Evolutionary conservation across 2,888 invertebrate genomes (phyloP).

Genomic region (Salticus scenicus): DNA sequence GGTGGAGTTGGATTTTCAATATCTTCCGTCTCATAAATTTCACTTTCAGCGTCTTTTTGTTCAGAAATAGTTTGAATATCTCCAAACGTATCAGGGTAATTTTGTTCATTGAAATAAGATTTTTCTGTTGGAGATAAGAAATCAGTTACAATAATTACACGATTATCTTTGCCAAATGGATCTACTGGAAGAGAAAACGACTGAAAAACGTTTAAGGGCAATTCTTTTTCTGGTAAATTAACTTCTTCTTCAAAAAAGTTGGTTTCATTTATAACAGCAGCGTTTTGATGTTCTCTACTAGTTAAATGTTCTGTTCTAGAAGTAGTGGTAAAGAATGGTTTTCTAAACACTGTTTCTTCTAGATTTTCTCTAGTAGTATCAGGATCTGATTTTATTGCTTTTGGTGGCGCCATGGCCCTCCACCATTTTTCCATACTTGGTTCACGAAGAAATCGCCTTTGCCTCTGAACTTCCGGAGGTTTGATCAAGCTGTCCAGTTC

Average conservation of each 20-base stretch:
- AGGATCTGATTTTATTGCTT: not conserved
- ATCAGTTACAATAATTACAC: not conserved
- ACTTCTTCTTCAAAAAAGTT: not conserved
- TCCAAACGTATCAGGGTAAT: not conserved
- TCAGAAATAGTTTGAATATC: not conserved
- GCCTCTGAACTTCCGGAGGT: constrained; percentile 18
- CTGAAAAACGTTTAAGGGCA: not conserved
- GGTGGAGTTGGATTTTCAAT: not conserved
- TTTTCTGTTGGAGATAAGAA: not conserved
- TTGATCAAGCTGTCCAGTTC: not conserved
- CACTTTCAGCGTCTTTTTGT: not conserved
- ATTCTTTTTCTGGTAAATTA: not conserved
- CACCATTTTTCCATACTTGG: constrained; percentile 32
- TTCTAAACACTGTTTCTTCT: not conserved
- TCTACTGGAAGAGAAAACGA: not conserved
- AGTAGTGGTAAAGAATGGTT: constrained; percentile 3
- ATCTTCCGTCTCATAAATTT: not conserved
- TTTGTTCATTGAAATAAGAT: not conserved
- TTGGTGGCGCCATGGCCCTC: constrained; percentile 22
- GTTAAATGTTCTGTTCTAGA: not conserved
- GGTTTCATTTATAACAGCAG: not conserved
- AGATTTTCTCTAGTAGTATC: not conserved
- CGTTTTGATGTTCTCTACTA: not conserved
- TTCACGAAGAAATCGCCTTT: constrained; percentile 19
- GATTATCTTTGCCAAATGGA: not conserved